phyloP scores from a whole-genome alignment of 2,113 vertebrate genomes.

The Ursus arctos region DNA sequence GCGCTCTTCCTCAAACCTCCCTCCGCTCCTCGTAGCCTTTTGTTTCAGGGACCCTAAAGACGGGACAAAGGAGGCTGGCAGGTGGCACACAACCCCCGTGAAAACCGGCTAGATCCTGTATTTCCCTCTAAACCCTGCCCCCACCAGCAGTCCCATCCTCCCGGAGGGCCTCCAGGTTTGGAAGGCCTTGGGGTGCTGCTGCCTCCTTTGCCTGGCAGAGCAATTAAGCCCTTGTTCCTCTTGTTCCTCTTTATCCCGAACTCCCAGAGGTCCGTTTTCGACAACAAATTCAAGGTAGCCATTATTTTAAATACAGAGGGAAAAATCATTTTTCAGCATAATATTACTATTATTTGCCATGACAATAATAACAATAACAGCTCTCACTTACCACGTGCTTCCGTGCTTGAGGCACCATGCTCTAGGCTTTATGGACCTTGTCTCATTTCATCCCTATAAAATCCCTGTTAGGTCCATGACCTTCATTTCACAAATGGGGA shows the following conservation, averaged over 20 bases:
- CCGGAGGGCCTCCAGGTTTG: background rate
- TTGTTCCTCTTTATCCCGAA: background rate
- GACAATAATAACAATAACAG: background rate
- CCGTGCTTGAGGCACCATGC: background rate
- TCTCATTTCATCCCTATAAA: constrained; percentile 40
- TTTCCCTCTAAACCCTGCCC: background rate
- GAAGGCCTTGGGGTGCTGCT: background rate
- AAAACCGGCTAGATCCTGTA: background rate
- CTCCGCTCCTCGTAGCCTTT: background rate
- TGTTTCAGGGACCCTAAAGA: background rate
- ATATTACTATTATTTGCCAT: background rate
- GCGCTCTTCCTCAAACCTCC: background rate
- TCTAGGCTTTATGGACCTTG: background rate
- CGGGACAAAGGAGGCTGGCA: background rate
- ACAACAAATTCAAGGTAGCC: background rate
- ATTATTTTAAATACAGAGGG: background rate
- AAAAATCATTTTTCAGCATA: background rate
- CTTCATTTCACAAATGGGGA: constrained; percentile 1
- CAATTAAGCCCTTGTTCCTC: background rate
- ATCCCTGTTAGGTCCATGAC: background rate
- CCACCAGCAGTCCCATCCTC: background rate
- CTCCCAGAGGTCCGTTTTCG: background rate
- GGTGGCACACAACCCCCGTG: background rate
- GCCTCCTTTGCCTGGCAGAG: background rate
- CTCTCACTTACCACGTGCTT: background rate